Percentiles rank a stretch among this genome's conserved stretches.
phyloP scores from a whole-genome alignment of 2,888 invertebrate species.

The Lypha dubia region DNA sequence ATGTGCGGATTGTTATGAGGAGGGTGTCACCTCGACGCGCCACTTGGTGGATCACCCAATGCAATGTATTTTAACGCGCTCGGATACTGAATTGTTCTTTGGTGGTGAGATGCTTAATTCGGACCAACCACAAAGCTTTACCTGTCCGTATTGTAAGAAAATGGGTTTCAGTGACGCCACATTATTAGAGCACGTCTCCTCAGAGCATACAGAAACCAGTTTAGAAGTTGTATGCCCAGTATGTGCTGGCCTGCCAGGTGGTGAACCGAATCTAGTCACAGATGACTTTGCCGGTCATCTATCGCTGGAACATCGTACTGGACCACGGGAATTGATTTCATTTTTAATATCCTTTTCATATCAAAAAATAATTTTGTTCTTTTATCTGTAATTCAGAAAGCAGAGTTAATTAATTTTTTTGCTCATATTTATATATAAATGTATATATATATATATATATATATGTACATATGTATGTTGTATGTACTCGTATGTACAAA shows the following conservation, averaged over 20 bases:
- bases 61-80: constrained; percentile 98
- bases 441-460: background rate
- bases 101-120: constrained; percentile 95
- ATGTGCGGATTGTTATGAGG: constrained; percentile 97
- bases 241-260: constrained; percentile 97
- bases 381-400: constrained; percentile 1
- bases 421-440: too few relatives aligned
- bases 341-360: constrained; percentile 90
- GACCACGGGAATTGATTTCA: constrained; percentile 95
- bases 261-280: constrained; percentile 98
- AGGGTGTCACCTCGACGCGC: constrained; percentile 94
- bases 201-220: constrained; percentile 95
- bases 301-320: constrained; percentile 95
- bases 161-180: constrained; percentile 97
- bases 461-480: constrained; percentile 30
- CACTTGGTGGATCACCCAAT: constrained; percentile 98
- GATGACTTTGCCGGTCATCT: constrained; percentile 99
- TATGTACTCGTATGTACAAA: too few relatives aligned
- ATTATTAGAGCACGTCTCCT: constrained; percentile 94
- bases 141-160: constrained; percentile 98
- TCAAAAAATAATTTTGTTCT: constrained; percentile 30
- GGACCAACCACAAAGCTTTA: constrained; percentile 97
- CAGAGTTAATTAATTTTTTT: background rate
- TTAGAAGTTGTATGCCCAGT: constrained; percentile 99
- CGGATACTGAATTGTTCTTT: constrained; percentile 98